Evolutionary conservation across 2,888 invertebrate species (phyloP), one percentile per base, ranked within the genome.

Genomic region (Parnassius smintheus): DNA sequence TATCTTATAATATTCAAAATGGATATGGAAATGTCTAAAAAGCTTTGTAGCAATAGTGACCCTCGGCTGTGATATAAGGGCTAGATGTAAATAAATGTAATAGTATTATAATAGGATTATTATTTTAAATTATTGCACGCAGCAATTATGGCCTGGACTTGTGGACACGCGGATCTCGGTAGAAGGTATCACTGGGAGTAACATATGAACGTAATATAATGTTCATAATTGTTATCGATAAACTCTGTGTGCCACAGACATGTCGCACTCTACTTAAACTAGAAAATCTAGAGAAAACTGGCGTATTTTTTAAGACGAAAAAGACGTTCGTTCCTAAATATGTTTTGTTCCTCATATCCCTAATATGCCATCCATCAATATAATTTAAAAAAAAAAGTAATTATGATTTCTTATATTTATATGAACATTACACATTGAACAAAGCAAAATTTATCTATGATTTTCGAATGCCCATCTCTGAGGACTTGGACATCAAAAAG

Each of bases 141-240:
- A 91, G 91, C 91, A 88, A 87, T 73, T 91, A 74, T 91, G 93
- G 93, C 89, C 91, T 72, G 92, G 93, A 88, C 86, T 93, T 78
- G 93, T 93, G 83, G 93, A 93, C 83, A 93, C 93, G 72, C 86
- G 93, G 82, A 93, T 93, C 87, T 92, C 92, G 74, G 93, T 93
- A 76, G 93, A 93, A 87, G 93, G 93, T 86, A 92, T 93, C 82
- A 92, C 93, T 70, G 93, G 93, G 71, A 93, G 93, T 87, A 93
- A 93, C 81, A 93, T 93, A 72, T 93, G 85, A 80, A 79, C 61
- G 59, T 35, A 56, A 56, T 62, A 69, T 70, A 66, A 63, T 35
- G 35, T 35, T 35, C 59, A 55, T 41, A 50, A 59, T 58, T 60
- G 62, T 68, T 66, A 66, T 57, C 59, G 64, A 65, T 64, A 56